Percentiles rank a stretch among this genome's conserved stretches.
phyloP scores from a whole-genome alignment of 2,888 invertebrate species.

The Aproaerema taeniolella region DNA sequence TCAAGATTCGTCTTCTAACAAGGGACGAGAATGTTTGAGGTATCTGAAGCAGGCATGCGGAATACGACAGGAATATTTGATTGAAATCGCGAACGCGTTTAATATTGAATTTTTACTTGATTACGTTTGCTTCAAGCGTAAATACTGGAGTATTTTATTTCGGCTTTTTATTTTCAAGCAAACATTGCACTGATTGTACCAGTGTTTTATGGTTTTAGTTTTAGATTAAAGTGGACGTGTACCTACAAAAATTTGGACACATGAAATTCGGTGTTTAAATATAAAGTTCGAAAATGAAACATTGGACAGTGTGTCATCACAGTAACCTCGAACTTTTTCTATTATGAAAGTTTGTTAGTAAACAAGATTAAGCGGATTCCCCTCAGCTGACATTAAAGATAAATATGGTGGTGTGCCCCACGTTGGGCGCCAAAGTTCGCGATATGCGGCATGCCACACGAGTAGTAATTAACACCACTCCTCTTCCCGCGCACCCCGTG shows the following conservation, averaged over 20 bases:
- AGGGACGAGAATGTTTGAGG: constrained; percentile 61
- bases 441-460: constrained; percentile 71
- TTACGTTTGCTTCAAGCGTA: too few species aligned
- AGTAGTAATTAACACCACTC: constrained; percentile 74
- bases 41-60: constrained; percentile 52
- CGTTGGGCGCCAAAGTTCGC: constrained; percentile 69
- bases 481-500: constrained; percentile 24
- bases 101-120: constrained; percentile 44
- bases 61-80: constrained; percentile 59
- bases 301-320: too few species aligned
- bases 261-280: too few species aligned
- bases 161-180: too few species aligned
- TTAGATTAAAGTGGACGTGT: too few species aligned
- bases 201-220: too few species aligned
- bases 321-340: constrained; percentile 31
- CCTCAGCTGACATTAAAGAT: constrained; percentile 57
- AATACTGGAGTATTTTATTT: background rate
- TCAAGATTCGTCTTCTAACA: constrained; percentile 49
- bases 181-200: too few species aligned
- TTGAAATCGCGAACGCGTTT: constrained; percentile 53
- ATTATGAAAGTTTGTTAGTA: constrained; percentile 36
- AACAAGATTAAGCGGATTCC: constrained; percentile 42
- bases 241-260: too few species aligned
- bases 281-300: too few species aligned
- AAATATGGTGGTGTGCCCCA: constrained; percentile 51